Base-by-base conservation (phyloP, 2,888 invertebrate genomes). In the Limenitis arthemis region DNA sequence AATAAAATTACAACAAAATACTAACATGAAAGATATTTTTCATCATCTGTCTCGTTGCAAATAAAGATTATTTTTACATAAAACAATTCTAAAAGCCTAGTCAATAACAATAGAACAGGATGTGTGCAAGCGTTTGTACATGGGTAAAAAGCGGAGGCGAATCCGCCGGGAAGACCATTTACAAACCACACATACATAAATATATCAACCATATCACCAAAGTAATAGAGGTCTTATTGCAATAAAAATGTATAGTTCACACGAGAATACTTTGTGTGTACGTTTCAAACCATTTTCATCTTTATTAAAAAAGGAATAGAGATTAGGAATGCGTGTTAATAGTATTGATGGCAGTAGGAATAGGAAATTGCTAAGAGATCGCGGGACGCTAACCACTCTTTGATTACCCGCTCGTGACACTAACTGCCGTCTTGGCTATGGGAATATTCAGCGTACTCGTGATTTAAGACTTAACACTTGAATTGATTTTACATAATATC, bases 71-170 rank as follows among this genome's bases (percentile, higher is more conserved):
- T 36, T 31, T 46, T 37, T 42, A 52, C 52, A 51, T 50, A 56
- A 54, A 51, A 51, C 51, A 50, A 52, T 37, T 49, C 41, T 41
- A 54, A 54, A 54, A 54, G 56, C 34, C 54, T 49, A 56, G 56
- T 49, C 54, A 49, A 54, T 58, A 58, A 58, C 52, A 58, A 58
- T 52, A 56, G 54, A 48, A 50, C 58, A 58, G 58, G 56, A 58
- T 56, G 58, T 58, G 51, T 55, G 54, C 56, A 50, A 53, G 49
- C 55, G 49, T 55, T 54, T 55, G 51, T 54, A 54, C 54, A 53
- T 56, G 52, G 58, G 65, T 64, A 66, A 63, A 71, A 73, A 71
- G 66, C 66, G 67, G 69, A 67, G 62, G 71, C 63, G 71, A 54
- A 56, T 54, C 56, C 51, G 65, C 65, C 62, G 65, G 65, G 55